Percentiles rank a stretch among this genome's conserved stretches.
These are phyloP conservation scores for Oreochromis mossambicus DNA, from an alignment of 2,797 vertebrate genomes.

Conservation along the genomic window DNA sequence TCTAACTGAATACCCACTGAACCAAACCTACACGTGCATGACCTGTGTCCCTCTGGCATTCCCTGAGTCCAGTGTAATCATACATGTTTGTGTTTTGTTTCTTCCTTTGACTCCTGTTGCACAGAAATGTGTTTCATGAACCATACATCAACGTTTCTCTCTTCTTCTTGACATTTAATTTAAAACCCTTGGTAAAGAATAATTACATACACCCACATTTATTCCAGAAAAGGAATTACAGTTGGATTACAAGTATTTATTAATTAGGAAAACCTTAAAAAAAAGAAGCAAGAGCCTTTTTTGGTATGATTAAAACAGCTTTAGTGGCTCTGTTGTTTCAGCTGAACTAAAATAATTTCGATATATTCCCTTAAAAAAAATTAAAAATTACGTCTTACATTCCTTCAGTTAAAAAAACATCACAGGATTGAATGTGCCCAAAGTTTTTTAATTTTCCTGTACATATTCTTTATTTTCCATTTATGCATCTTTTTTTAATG, in stretches of 20 bases:
- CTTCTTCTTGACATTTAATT: neutral
- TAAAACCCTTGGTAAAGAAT: conserved; percentile 9
- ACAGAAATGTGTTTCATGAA: neutral
- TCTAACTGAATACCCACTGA: neutral
- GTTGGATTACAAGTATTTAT: conserved; percentile 50
- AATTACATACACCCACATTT: neutral
- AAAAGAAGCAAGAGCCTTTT: conserved; percentile 30
- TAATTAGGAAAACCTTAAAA: conserved; percentile 40
- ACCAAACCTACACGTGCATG: neutral
- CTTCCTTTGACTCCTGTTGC: neutral
- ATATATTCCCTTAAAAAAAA: neutral
- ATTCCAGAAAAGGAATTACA: conserved; percentile 47
- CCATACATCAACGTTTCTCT: neutral
- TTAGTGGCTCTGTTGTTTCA: conserved; percentile 33
- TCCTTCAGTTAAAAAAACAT: neutral
- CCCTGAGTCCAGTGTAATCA: neutral
- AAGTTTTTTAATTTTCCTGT: neutral
- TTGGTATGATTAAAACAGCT: conserved; percentile 60
- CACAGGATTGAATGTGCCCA: neutral
- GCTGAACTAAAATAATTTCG: neutral
- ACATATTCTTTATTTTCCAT: neutral
- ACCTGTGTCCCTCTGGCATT: neutral
- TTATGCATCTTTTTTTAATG: neutral
- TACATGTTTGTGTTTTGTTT: neutral
- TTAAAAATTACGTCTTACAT: neutral